Percentiles rank a stretch among this genome's conserved stretches.
These are phyloP conservation scores for Pocota personata DNA, from an alignment of 2,888 invertebrate genomes.

Conservation along the genomic window DNA sequence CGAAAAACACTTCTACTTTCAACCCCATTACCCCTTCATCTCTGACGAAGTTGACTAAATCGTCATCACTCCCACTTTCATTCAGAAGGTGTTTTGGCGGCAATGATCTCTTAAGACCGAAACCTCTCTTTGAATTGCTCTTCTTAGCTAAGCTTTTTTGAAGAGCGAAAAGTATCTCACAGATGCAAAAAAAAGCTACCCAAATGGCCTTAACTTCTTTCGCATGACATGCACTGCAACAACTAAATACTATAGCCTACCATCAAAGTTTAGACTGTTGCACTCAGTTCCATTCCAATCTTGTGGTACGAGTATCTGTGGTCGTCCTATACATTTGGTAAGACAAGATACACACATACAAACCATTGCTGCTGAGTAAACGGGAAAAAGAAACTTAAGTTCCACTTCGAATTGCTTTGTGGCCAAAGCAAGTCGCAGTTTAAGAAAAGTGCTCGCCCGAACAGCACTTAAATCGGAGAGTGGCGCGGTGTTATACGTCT, in stretches of 20 bases:
- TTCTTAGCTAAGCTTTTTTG: background rate
- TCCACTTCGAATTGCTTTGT: slow-evolving; percentile 76
- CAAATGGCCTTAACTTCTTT: slow-evolving; percentile 65
- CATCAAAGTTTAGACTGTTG: slow-evolving; percentile 31
- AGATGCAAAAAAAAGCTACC: slow-evolving; percentile 17
- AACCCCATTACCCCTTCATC: slow-evolving; percentile 45
- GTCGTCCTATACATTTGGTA: slow-evolving; percentile 59
- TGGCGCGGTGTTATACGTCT: slow-evolving; percentile 69
- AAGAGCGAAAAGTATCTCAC: slow-evolving; percentile 3
- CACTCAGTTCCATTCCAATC: slow-evolving; percentile 44
- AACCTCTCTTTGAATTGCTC: background rate
- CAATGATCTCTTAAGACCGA: slow-evolving; percentile 40
- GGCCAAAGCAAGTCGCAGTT: slow-evolving; percentile 77
- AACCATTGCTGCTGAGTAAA: slow-evolving; percentile 14
- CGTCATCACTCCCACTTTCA: slow-evolving; percentile 64
- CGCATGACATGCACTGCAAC: slow-evolving; percentile 16
- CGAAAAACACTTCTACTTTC: slow-evolving; percentile 64
- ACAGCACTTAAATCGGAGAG: slow-evolving; percentile 77
- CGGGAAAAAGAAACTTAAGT: slow-evolving; percentile 74
- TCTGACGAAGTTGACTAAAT: slow-evolving; percentile 40
- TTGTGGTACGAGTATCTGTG: slow-evolving; percentile 35
- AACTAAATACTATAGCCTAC: background rate
- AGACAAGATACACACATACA: slow-evolving; percentile 42
- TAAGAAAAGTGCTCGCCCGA: slow-evolving; percentile 80
- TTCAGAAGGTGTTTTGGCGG: slow-evolving; percentile 50